Evolutionary conservation across 2,113 vertebrate species (phyloP).

Genomic region (Lichenostomus cassidix): DNA sequence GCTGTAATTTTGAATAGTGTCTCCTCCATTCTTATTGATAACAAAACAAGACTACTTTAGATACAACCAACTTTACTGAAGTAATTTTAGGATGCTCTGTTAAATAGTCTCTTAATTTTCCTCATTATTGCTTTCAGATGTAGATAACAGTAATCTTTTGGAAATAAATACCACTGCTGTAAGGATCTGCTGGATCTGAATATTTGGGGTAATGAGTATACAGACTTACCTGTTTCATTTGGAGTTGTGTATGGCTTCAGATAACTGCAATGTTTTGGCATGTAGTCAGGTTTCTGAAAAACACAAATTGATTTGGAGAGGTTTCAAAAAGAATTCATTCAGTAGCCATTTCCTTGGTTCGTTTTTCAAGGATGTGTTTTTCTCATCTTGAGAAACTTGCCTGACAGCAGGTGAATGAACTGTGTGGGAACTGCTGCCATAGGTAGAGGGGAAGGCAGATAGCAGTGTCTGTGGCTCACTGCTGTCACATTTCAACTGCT

Average conservation of each 20-base stretch:
- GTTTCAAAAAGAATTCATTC: not conserved
- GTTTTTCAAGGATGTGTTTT: not conserved
- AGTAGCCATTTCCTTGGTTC: not conserved
- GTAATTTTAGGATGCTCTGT: not conserved
- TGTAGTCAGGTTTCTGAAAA: not conserved
- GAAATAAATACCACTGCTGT: not conserved
- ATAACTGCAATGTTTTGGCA: not conserved
- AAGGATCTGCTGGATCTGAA: not conserved
- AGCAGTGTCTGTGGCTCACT: fast-evolving
- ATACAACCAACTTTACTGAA: not conserved
- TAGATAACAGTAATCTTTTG: not conserved
- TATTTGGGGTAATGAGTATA: not conserved
- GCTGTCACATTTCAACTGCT: not conserved
- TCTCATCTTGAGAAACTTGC: not conserved
- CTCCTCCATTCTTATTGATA: not conserved
- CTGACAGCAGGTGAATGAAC: not conserved
- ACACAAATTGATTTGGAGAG: not conserved
- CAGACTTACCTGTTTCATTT: not conserved
- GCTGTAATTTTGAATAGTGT: not conserved
- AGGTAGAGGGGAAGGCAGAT: not conserved
- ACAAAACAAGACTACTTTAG: not conserved
- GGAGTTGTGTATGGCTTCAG: not conserved
- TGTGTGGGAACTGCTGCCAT: not conserved
- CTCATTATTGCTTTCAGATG: not conserved
- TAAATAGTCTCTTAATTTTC: not conserved